These are phyloP conservation scores for Cherax destructor DNA, from an alignment of 1,140 invertebrate genomes.

Conservation along the genomic window DNA sequence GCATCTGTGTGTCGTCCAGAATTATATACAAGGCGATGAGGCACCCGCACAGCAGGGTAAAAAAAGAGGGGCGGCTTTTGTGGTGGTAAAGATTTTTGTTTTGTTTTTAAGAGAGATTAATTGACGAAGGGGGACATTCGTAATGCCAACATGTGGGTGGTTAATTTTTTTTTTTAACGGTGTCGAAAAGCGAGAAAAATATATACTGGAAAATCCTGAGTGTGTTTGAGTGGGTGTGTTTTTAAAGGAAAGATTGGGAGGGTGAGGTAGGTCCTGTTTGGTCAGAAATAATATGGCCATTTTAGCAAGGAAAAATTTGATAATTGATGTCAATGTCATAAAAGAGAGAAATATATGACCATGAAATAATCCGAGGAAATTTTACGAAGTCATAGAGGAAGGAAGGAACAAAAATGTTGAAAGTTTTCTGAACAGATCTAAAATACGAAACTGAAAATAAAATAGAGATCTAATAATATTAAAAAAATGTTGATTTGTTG, in stretches of 20 bases:
- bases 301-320: conserved; percentile 25
- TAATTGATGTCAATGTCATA: conserved; percentile 28
- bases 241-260: background rate
- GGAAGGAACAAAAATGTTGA: no score
- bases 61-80: conserved; percentile 42
- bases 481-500: no score
- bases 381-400: no score
- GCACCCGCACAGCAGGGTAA: conserved; percentile 34
- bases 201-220: conserved; percentile 41
- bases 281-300: conserved; percentile 11
- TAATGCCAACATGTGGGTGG: conserved; percentile 49
- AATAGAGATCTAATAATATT: no score
- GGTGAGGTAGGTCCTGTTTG: background rate
- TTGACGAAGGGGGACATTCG: conserved; percentile 60
- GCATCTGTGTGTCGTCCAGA: conserved; percentile 45
- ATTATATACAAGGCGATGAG: conserved; percentile 64
- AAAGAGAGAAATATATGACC: background rate
- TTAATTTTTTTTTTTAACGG: conserved; percentile 15
- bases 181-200: conserved; percentile 35
- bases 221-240: conserved; percentile 8
- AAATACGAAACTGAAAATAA: no score
- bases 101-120: conserved; percentile 49
- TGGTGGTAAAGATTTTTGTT: conserved; percentile 37
- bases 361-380: no score
- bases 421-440: no score